These are phyloP conservation scores for Sinocyclocheilus anshuiensis DNA, from an alignment of 2,113 vertebrate species.

Conservation along the genomic window DNA sequence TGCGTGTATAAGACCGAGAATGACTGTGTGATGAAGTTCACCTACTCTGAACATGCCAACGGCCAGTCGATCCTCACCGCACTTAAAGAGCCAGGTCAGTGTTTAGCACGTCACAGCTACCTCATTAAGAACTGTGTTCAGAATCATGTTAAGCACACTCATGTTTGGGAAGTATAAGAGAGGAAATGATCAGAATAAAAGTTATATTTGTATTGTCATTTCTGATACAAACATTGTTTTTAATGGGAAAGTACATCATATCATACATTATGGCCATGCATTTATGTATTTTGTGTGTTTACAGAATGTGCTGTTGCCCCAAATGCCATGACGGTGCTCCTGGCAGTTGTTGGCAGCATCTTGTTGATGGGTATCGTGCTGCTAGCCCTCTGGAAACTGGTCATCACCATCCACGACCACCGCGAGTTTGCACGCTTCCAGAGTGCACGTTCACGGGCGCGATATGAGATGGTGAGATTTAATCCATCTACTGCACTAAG, in stretches of 20 bases:
- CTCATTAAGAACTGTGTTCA: neutral
- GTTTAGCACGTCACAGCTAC: neutral
- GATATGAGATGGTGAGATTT: constrained; percentile 91
- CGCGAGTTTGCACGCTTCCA: constrained; percentile 92
- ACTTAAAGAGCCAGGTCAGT: constrained; percentile 89
- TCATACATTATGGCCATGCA: too few relatives aligned
- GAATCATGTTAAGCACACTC: neutral
- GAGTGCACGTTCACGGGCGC: constrained; percentile 87
- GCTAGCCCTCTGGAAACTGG: constrained; percentile 89
- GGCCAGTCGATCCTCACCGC: constrained; percentile 88
- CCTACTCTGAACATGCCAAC: constrained; percentile 86
- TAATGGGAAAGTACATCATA: too few relatives aligned
- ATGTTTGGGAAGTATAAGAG: neutral
- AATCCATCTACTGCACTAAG: neutral
- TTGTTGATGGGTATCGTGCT: constrained; percentile 87
- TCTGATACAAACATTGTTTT: neutral
- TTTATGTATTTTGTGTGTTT: neutral
- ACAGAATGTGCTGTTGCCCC: constrained; percentile 85
- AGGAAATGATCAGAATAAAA: neutral
- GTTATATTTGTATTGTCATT: neutral
- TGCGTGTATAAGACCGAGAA: constrained; percentile 90
- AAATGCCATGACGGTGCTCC: constrained; percentile 81
- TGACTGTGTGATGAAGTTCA: constrained; percentile 97
- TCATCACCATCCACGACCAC: constrained; percentile 92
- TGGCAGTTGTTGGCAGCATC: constrained; percentile 89